Evolutionary conservation across 53 echinoderm and acorn worm species (phyloP).

Genomic region (Henricia sp.): DNA sequence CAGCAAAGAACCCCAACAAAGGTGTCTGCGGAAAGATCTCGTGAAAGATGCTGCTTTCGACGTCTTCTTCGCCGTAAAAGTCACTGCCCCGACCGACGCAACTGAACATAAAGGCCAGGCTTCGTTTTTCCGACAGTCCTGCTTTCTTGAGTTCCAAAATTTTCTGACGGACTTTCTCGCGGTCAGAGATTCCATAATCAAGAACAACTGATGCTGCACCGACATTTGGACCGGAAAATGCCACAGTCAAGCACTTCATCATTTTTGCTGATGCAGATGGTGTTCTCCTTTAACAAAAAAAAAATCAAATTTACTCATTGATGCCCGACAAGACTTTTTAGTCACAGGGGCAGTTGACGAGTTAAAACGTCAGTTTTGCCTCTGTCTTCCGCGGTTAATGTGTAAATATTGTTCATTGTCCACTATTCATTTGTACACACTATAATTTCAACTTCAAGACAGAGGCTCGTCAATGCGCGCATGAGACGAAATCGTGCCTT

Average conservation of each 20-base stretch:
- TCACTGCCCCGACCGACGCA: constrained; percentile 78
- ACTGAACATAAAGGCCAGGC: constrained; percentile 93
- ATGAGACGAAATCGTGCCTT: no score
- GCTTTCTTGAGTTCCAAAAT: constrained; percentile 68
- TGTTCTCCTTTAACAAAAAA: background rate
- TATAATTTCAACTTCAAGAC: no score
- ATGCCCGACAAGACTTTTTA: no score
- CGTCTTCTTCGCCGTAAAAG: constrained; percentile 73
- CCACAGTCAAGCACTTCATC: constrained; percentile 18
- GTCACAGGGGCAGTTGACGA: no score
- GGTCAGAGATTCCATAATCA: constrained; percentile 37
- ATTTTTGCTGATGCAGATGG: background rate
- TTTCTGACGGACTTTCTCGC: constrained; percentile 46
- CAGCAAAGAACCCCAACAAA: constrained; percentile 89
- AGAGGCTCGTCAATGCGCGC: no score
- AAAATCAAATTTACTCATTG: background rate
- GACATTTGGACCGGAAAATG: constrained; percentile 85
- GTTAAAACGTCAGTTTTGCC: no score
- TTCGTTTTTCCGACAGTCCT: constrained; percentile 64
- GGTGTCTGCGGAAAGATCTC: constrained; percentile 86
- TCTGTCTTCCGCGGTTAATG: no score
- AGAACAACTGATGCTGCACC: constrained; percentile 84
- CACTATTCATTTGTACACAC: no score
- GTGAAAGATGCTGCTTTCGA: constrained; percentile 82
- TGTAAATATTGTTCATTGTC: no score